These are phyloP conservation scores for Plutella xylostella DNA, from an alignment of 2,888 invertebrate genomes.

Conservation along the genomic window DNA sequence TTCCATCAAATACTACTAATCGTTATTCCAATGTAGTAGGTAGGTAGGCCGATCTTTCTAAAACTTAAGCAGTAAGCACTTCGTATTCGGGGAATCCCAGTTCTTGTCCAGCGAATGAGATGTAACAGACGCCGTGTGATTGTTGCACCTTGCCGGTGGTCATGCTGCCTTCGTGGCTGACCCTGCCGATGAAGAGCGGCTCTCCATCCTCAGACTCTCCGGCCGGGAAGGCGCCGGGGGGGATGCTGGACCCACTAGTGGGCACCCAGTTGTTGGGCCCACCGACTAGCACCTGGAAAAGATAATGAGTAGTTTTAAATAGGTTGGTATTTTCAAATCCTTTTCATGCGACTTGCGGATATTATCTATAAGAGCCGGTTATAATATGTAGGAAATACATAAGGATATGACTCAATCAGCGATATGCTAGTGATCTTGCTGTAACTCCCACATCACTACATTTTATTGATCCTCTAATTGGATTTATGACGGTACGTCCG, in stretches of 20 bases:
- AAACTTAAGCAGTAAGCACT: constrained; percentile 70
- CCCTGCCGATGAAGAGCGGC: constrained; percentile 82
- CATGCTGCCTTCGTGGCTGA: constrained; percentile 79
- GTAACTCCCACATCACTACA: too few relatives aligned
- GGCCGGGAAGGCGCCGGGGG: constrained; percentile 79
- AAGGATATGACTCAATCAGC: too few relatives aligned
- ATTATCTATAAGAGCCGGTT: too few relatives aligned
- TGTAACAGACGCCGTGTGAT: constrained; percentile 85
- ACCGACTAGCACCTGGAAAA: constrained; percentile 63
- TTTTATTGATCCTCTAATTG: too few relatives aligned
- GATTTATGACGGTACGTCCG: too few relatives aligned
- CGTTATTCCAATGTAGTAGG: neutral
- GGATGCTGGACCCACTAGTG: constrained; percentile 75
- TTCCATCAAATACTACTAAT: neutral
- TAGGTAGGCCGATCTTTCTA: neutral
- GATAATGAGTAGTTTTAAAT: too few relatives aligned
- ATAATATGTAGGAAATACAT: too few relatives aligned
- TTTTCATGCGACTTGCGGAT: too few relatives aligned
- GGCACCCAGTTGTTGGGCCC: constrained; percentile 79
- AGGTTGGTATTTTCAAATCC: too few relatives aligned
- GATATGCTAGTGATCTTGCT: too few relatives aligned
- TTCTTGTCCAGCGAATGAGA: constrained; percentile 85
- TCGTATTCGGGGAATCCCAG: constrained; percentile 85
- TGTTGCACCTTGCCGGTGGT: constrained; percentile 88
- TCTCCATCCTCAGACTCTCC: constrained; percentile 83